These are phyloP conservation scores for Cancer borealis DNA, from an alignment of 2,888 invertebrate species.

Conservation along the genomic window DNA sequence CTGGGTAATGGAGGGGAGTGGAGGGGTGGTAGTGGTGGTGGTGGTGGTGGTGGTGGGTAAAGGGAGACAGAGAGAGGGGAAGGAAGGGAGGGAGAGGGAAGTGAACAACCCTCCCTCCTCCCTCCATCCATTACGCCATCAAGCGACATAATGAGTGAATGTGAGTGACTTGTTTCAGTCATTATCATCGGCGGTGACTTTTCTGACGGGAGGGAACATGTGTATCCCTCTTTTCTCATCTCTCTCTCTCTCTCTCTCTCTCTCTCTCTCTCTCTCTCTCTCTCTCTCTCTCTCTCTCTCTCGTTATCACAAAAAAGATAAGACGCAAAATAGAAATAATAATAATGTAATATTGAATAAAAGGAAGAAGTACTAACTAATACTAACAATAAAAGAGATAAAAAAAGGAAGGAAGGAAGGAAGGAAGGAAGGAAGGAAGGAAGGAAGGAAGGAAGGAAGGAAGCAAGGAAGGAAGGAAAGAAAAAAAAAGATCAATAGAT, in stretches of 20 bases:
- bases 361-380: no score
- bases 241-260: slow-evolving; percentile 14
- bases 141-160: slow-evolving; percentile 64
- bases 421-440: slow-evolving; percentile 54
- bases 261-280: background rate
- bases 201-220: background rate
- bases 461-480: background rate
- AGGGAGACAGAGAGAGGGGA: background rate
- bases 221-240: background rate
- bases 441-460: background rate
- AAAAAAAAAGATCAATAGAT: background rate
- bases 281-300: background rate
- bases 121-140: slow-evolving; percentile 66
- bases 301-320: background rate
- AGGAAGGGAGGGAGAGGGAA: slow-evolving; percentile 14
- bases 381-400: background rate
- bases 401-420: slow-evolving; percentile 42
- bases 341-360: background rate
- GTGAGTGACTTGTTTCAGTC: slow-evolving; percentile 57
- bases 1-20: background rate
- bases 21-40: background rate
- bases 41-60: background rate
- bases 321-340: background rate
- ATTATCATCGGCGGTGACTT: slow-evolving; percentile 52
- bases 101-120: background rate